phyloP scores from a whole-genome alignment of 2,888 invertebrate genomes.

The Dynastes tityus region DNA sequence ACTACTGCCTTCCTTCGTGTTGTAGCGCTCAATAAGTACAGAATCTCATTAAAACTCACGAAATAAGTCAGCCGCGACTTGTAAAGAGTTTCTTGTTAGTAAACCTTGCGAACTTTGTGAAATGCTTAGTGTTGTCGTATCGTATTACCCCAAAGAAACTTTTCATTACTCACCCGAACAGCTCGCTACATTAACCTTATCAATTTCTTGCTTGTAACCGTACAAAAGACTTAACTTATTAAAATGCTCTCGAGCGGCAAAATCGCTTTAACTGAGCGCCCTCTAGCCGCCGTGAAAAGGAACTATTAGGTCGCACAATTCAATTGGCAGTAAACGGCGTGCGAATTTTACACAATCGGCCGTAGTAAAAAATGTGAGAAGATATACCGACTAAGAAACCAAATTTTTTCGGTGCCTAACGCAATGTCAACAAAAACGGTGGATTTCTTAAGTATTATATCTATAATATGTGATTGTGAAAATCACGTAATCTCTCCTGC shows the following conservation, averaged over 20 bases:
- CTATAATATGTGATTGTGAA: too few relatives aligned
- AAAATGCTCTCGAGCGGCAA: conserved; percentile 24
- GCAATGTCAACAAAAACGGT: too few relatives aligned
- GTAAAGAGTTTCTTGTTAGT: conserved; percentile 33
- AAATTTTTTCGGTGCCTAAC: too few relatives aligned
- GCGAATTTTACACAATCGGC: conserved; percentile 4
- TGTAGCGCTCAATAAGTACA: too few relatives aligned
- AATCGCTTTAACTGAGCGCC: conserved; percentile 22
- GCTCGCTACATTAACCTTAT: conserved; percentile 21
- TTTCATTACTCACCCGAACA: background rate
- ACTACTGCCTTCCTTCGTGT: too few relatives aligned
- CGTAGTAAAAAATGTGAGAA: background rate
- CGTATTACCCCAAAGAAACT: conserved; percentile 17
- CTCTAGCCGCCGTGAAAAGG: conserved; percentile 1
- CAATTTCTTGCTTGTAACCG: conserved; percentile 25
- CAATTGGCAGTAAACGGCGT: conserved; percentile 47
- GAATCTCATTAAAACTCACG: conserved; percentile 4
- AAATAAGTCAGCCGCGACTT: conserved; percentile 4
- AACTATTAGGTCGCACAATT: conserved; percentile 39
- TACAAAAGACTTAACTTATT: conserved; percentile 31
- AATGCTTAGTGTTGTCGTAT: background rate
- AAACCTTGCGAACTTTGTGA: background rate
- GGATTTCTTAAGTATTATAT: too few relatives aligned
- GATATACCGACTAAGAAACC: too few relatives aligned
- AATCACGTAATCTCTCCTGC: too few relatives aligned